A percentile compares a stretch with the other conserved stretches of the same genome.
phyloP scores from a whole-genome alignment of 2,113 vertebrate species.

The Dolichotis patagonum region DNA sequence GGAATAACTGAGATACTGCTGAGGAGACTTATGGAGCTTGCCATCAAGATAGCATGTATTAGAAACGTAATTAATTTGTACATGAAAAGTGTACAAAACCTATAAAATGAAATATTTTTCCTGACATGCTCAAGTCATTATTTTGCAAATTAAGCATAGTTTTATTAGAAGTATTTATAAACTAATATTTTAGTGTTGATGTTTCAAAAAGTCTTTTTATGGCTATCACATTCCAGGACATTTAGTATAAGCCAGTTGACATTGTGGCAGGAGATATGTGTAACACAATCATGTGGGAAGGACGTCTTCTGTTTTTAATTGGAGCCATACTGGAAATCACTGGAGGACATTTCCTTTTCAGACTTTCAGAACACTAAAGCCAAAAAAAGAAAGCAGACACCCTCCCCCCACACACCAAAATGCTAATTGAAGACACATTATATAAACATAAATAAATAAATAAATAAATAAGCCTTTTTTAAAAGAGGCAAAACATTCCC shows the following conservation, averaged over 20 bases:
- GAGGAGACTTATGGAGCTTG: background rate
- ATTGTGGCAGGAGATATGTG: background rate
- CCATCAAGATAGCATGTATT: background rate
- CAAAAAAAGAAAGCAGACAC: conserved; percentile 54
- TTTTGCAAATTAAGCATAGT: background rate
- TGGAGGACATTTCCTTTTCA: conserved; percentile 36
- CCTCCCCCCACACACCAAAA: background rate
- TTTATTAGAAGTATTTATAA: conserved; percentile 49
- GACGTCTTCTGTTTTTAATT: conserved; percentile 66
- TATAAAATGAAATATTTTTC: conserved; percentile 11
- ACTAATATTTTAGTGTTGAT: conserved; percentile 22
- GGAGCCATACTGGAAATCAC: background rate
- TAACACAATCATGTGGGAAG: conserved; percentile 41
- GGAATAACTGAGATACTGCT: background rate
- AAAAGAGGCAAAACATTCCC: conserved; percentile 53
- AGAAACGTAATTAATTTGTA: background rate
- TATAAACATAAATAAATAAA: conserved; percentile 49
- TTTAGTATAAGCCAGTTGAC: background rate
- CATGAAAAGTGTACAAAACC: background rate
- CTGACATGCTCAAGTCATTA: conserved; percentile 2
- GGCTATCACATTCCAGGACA: conserved; percentile 15
- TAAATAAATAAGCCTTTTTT: conserved; percentile 25
- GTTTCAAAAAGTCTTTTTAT: conserved; percentile 33
- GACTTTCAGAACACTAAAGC: conserved; percentile 31
- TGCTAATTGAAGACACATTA: conserved; percentile 59